Base-by-base conservation (phyloP, 2,797 vertebrate genomes). In the Macropodus opercularis region DNA sequence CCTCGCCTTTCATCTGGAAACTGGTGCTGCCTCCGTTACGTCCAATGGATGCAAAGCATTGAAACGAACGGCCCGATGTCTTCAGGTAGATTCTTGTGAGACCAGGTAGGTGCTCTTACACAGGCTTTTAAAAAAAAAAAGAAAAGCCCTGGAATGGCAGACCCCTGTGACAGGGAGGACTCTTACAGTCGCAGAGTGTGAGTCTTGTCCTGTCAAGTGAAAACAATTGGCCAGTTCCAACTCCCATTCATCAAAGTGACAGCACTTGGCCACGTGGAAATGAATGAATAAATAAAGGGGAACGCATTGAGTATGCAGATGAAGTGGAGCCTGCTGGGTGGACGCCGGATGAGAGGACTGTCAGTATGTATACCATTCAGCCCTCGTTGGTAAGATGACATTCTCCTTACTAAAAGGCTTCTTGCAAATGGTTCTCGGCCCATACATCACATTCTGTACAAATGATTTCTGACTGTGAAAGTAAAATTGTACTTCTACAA, bases 171-270 rank as follows among this genome's bases (percentile, higher is more conserved):
- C 70, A 77, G 68, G 76, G 44, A 74, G 60, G 79, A 88, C 63
- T 63, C 87, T 83, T 86, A 74, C 81, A 85, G 86, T 90, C 75
- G 79, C 77, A 85, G 82, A 65, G 46, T 85, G 81, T 80, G 69
- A 81, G 82, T 83, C 80, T 86, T 87, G 82, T 85, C 86, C 74
- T 21, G 40, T 79, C 46, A 57, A 85, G 83, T 86, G 85, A 89
- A 89, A 90, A 87, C 87, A 88, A 89, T 88, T 82, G 89, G 79
- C 85, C 75, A 42, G 67, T 60, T 82, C 80, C 82, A 87, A 84
- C 81, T 81, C 83, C 75, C 81, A 90, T 91, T 91, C 81, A 86
- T 92, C 90, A 92, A 74, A 77, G 77, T 91, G 91, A 90, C 90
- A 91, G 88, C 72, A 57, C 67, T 79, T 84, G 77, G 85, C 80